phyloP scores from a whole-genome alignment of 2,888 invertebrate genomes.

The Hemicrepidius hirtus region DNA sequence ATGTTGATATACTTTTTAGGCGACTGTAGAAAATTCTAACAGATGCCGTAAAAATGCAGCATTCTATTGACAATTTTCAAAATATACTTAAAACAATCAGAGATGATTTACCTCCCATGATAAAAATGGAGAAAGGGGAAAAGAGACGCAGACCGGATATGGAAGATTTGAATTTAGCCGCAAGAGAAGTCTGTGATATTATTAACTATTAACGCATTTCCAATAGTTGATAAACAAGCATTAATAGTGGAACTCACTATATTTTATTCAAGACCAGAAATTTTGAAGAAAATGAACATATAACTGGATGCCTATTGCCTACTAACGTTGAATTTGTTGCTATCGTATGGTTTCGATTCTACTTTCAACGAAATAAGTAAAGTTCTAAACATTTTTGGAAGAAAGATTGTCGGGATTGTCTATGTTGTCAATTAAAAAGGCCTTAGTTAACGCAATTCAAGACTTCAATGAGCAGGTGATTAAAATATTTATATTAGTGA shows the following conservation, averaged over 20 bases:
- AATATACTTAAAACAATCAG: slow-evolving; percentile 1
- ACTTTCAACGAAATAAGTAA: slow-evolving; percentile 1
- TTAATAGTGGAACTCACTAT: slow-evolving; percentile 13
- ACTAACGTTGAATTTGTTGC: background rate
- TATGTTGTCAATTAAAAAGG: slow-evolving; percentile 1
- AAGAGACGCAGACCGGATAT: no score
- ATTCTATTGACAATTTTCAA: background rate
- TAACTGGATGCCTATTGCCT: no score
- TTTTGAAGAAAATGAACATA: background rate
- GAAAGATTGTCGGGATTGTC: background rate
- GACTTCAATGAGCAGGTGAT: slow-evolving; percentile 8
- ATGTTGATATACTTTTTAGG: slow-evolving; percentile 25
- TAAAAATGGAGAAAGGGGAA: background rate
- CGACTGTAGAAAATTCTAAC: slow-evolving; percentile 22
- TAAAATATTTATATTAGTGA: slow-evolving; percentile 8
- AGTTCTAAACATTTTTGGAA: slow-evolving; percentile 11
- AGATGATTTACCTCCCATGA: background rate
- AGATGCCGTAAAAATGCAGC: slow-evolving; percentile 20
- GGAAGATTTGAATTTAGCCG: no score
- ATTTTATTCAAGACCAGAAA: slow-evolving; percentile 14
- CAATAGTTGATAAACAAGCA: no score
- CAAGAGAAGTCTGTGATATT: slow-evolving; percentile 2
- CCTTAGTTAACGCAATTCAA: background rate
- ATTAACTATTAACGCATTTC: background rate
- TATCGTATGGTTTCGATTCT: background rate